These are phyloP conservation scores for Delichon dasypus DNA, from an alignment of 2,797 vertebrate genomes.

Conservation along the genomic window DNA sequence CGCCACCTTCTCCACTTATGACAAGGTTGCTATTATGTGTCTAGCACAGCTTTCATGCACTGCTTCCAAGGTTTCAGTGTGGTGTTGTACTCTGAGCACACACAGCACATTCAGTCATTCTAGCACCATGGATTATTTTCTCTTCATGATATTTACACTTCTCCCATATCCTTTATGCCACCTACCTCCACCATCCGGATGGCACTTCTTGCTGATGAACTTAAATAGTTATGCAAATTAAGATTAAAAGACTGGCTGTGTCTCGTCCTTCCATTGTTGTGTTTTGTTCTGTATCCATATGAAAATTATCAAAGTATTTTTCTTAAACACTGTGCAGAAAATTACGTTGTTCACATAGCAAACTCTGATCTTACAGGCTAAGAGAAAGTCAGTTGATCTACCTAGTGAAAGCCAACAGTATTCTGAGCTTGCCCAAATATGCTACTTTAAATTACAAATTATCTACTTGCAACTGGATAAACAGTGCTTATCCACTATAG, in stretches of 20 bases:
- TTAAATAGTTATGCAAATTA: not conserved
- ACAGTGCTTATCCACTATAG: not conserved
- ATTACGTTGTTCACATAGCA: not conserved
- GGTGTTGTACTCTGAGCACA: conserved; percentile 62
- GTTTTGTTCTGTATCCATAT: conserved; percentile 66
- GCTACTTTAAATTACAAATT: not conserved
- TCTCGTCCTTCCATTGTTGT: conserved; percentile 68
- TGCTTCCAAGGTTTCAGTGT: conserved; percentile 71
- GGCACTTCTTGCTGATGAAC: conserved; percentile 26
- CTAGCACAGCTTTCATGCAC: conserved; percentile 63
- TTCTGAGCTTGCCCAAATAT: not conserved
- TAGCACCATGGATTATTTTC: conserved; percentile 30
- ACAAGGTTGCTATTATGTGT: conserved; percentile 85
- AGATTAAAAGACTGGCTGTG: conserved; percentile 40
- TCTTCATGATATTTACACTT: conserved; percentile 52
- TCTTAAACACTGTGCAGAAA: not conserved
- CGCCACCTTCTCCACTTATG: conserved; percentile 81
- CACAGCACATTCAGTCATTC: conserved; percentile 56
- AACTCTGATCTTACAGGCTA: not conserved
- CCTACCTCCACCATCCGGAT: conserved; percentile 56
- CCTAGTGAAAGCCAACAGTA: not conserved
- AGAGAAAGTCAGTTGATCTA: not conserved
- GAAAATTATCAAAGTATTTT: conserved; percentile 1
- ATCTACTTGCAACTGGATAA: not conserved
- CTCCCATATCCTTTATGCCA: conserved; percentile 30